These are phyloP conservation scores for Anoplopoma fimbria DNA, from an alignment of 2,113 vertebrate genomes.

Conservation along the genomic window DNA sequence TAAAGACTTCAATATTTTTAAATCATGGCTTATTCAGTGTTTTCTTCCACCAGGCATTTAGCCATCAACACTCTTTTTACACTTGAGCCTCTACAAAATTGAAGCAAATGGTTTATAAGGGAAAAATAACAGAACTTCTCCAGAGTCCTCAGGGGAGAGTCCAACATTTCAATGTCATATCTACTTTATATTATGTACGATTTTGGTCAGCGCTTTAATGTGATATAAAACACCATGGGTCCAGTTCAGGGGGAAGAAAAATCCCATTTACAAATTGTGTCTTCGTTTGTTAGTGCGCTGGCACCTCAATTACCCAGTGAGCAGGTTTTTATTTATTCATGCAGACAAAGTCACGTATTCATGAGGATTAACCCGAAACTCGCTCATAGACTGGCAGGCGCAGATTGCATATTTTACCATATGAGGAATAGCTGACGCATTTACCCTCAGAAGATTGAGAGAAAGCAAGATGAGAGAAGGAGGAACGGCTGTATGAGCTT, in stretches of 20 bases:
- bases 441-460: conserved; percentile 78
- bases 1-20: background rate
- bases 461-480: conserved; percentile 60
- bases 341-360: conserved; percentile 87
- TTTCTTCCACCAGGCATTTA: conserved; percentile 22
- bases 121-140: conserved; percentile 39
- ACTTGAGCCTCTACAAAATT: conserved; percentile 42
- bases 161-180: conserved; percentile 60
- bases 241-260: conserved; percentile 58
- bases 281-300: conserved; percentile 84
- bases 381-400: conserved; percentile 83
- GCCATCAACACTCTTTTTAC: conserved; percentile 41
- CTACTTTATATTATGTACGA: conserved; percentile 57
- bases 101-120: conserved; percentile 40
- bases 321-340: conserved; percentile 88
- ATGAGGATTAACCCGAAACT: conserved; percentile 87
- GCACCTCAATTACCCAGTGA: conserved; percentile 86
- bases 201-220: conserved; percentile 74
- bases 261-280: conserved; percentile 84
- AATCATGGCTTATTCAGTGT: conserved; percentile 3
- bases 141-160: conserved; percentile 43
- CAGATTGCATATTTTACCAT: conserved; percentile 86
- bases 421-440: conserved; percentile 81
- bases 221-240: conserved; percentile 73
- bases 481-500: conserved; percentile 72